Evolutionary conservation across 2,797 vertebrate genomes (phyloP).

Genomic region (Cirrhinus mrigala): DNA sequence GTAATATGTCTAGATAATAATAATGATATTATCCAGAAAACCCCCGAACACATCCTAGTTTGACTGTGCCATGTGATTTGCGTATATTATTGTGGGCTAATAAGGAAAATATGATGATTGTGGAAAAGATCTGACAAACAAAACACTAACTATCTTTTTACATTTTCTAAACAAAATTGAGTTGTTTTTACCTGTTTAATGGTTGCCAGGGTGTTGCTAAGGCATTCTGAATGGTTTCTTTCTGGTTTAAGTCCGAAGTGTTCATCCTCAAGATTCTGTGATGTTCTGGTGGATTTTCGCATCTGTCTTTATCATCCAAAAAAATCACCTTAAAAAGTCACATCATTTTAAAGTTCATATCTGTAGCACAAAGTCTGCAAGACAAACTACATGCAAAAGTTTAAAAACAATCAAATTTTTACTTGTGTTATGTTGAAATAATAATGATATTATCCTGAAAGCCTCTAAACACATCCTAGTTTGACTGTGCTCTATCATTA

Average conservation of each 20-base stretch:
- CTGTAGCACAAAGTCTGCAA: background rate
- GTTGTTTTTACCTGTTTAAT: background rate
- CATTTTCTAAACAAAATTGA: background rate
- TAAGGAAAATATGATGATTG: background rate
- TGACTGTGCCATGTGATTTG: constrained; percentile 7
- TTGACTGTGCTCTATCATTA: constrained; percentile 23
- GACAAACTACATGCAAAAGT: background rate
- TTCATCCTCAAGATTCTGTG: background rate
- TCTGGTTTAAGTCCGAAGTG: background rate
- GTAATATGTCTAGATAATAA: constrained; percentile 53
- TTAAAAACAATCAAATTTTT: constrained; percentile 46
- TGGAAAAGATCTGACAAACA: background rate
- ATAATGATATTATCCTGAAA: constrained; percentile 52
- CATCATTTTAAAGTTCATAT: background rate
- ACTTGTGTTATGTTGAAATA: constrained; percentile 43
- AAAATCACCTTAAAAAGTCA: background rate
- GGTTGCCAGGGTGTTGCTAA: background rate
- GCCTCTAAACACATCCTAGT: constrained; percentile 39
- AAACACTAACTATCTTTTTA: background rate
- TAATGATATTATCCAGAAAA: constrained; percentile 54
- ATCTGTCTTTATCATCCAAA: background rate
- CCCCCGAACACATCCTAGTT: constrained; percentile 41
- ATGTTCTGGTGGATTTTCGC: background rate
- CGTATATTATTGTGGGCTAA: background rate
- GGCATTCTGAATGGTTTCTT: background rate